Conservation (phyloP, 2,888 invertebrate genomes). For the Euproctis similis region DNA sequence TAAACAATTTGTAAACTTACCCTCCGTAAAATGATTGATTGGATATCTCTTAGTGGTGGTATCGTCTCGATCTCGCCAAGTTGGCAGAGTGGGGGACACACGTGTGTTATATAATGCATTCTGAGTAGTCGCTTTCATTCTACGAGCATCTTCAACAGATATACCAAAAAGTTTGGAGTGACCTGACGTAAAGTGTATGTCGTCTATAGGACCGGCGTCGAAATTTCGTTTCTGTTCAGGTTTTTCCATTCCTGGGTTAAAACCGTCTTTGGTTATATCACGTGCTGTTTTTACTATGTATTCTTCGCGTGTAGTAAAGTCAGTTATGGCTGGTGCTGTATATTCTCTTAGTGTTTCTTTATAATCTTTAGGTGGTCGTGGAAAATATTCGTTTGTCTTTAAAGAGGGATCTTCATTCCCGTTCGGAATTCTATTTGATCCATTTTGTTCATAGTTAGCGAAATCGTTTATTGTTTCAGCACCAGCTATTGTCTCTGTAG, state of each 20-base stretch:
- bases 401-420: background rate
- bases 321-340: background rate
- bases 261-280: background rate
- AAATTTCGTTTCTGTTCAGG: conserved; percentile 38
- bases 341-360: conserved; percentile 6
- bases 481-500: conserved; percentile 40
- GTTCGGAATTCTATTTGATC: conserved; percentile 23
- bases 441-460: conserved; percentile 38
- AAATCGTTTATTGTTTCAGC: conserved; percentile 51
- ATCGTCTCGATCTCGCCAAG: conserved; percentile 59
- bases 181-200: conserved; percentile 73
- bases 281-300: conserved; percentile 4
- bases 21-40: conserved; percentile 51
- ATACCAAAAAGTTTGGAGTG: conserved; percentile 79
- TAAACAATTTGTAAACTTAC: conserved; percentile 37
- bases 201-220: conserved; percentile 28
- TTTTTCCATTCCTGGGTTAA: background rate
- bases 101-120: conserved; percentile 66
- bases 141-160: conserved; percentile 77
- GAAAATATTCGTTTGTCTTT: conserved; percentile 14
- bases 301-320: background rate
- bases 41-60: conserved; percentile 64
- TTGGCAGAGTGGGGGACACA: conserved; percentile 79
- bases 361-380: conserved; percentile 23
- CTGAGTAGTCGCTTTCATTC: conserved; percentile 67